Percentiles rank a stretch among this genome's conserved stretches.
These are phyloP conservation scores for Quadroppia sp. DNA, from an alignment of 2,888 invertebrate species.

Conservation along the genomic window DNA sequence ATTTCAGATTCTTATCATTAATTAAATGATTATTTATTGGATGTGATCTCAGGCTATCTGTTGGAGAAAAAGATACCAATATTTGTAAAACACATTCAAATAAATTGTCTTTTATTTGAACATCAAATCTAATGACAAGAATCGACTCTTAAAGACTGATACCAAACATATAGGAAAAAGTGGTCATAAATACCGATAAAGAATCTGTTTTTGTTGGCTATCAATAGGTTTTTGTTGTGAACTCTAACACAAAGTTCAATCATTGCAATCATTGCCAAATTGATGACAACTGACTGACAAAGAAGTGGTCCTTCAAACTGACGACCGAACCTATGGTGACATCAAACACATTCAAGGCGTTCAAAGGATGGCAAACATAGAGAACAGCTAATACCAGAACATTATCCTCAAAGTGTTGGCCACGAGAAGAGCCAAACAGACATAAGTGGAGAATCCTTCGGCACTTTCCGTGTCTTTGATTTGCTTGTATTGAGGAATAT, in stretches of 20 bases:
- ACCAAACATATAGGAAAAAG: neutral
- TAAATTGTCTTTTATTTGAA: too few relatives aligned
- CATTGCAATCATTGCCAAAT: slow-evolving; percentile 90
- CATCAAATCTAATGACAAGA: neutral
- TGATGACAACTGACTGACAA: slow-evolving; percentile 96
- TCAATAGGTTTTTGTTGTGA: slow-evolving; percentile 72
- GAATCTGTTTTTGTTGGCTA: slow-evolving; percentile 64
- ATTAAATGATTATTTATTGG: neutral
- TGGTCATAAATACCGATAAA: slow-evolving; percentile 65
- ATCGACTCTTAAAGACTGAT: neutral
- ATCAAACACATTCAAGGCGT: neutral
- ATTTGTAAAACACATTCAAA: neutral
- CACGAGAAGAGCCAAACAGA: slow-evolving; percentile 87
- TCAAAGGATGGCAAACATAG: neutral
- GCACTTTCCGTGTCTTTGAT: slow-evolving; percentile 85
- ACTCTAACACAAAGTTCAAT: slow-evolving; percentile 86
- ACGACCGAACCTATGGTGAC: slow-evolving; percentile 85
- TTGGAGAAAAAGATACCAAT: neutral
- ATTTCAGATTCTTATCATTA: neutral
- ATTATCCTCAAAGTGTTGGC: slow-evolving; percentile 95
- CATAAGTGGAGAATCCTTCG: slow-evolving; percentile 94
- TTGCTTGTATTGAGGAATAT: slow-evolving; percentile 87
- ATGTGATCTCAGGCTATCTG: neutral
- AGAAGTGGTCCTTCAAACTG: slow-evolving; percentile 91
- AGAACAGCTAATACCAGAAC: slow-evolving; percentile 81